A percentile compares a stretch with the other conserved stretches of the same genome.
phyloP scores from a whole-genome alignment of 30 jellyfish, hydroid and myxozoan species.

The Nemopilema nomurai region DNA sequence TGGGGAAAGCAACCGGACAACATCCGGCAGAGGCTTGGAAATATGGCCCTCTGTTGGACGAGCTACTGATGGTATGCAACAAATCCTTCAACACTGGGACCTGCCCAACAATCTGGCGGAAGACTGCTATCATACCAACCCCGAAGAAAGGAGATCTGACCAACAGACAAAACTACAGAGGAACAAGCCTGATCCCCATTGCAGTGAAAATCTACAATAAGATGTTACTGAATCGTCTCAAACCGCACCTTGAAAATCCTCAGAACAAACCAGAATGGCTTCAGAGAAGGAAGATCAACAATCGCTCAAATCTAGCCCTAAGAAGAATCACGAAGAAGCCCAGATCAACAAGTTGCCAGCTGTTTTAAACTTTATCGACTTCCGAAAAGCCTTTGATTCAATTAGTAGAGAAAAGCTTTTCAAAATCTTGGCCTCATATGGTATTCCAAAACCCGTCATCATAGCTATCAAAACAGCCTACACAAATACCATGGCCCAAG shows the following conservation, averaged over 20 bases:
- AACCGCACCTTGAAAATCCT: background rate
- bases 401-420: background rate
- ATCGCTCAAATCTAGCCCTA: background rate
- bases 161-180: background rate
- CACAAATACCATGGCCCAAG: background rate
- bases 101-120: conserved; percentile 3
- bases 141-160: background rate
- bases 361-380: background rate
- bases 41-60: background rate
- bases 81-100: background rate
- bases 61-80: background rate
- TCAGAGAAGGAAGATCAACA: background rate
- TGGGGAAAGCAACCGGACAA: background rate
- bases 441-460: background rate
- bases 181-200: background rate
- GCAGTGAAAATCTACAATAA: background rate
- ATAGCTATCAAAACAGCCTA: background rate
- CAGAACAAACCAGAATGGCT: conserved; percentile 1
- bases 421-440: background rate
- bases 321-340: background rate
- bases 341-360: background rate
- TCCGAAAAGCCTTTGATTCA: conserved; percentile 1
- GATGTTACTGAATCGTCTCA: background rate
- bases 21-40: background rate
- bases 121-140: background rate